Evolutionary conservation across 2,888 invertebrate species (phyloP).

Genomic region (Sthenelais limicola): DNA sequence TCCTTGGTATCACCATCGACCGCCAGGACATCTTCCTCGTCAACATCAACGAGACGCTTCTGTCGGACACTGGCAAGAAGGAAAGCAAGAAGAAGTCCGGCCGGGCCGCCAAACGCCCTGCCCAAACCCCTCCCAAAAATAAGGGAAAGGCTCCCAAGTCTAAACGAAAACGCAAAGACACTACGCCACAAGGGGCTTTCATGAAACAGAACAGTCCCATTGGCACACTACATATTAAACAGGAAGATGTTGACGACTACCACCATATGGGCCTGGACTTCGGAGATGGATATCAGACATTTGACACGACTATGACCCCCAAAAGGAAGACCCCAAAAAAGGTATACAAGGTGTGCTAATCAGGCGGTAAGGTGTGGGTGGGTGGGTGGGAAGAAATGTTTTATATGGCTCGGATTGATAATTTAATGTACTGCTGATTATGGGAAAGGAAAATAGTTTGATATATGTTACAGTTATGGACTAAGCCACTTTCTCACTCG

Average conservation of each 20-base stretch:
- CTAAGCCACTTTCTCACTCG: too few species aligned
- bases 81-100: neutral
- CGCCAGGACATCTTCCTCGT: conserved; percentile 49
- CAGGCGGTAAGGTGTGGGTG: too few species aligned
- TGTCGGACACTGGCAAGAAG: neutral
- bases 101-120: neutral
- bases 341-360: too few species aligned
- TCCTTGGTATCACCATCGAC: conserved; percentile 51
- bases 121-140: neutral
- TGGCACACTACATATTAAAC: conserved; percentile 1
- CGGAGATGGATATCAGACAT: neutral
- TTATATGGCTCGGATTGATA: too few species aligned
- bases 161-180: conserved; percentile 16
- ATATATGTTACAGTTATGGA: too few species aligned
- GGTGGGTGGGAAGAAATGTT: too few species aligned
- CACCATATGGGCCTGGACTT: conserved; percentile 2
- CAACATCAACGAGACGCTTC: conserved; percentile 50
- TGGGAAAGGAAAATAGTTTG: too few species aligned
- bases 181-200: too few species aligned
- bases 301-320: neutral
- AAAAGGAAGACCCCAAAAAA: conserved; percentile 5
- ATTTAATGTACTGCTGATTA: too few species aligned
- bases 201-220: neutral
- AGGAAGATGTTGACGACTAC: conserved; percentile 1
- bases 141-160: conserved; percentile 12